These are phyloP conservation scores for Leiothrix lutea DNA, from an alignment of 2,113 vertebrate genomes.

Conservation along the genomic window DNA sequence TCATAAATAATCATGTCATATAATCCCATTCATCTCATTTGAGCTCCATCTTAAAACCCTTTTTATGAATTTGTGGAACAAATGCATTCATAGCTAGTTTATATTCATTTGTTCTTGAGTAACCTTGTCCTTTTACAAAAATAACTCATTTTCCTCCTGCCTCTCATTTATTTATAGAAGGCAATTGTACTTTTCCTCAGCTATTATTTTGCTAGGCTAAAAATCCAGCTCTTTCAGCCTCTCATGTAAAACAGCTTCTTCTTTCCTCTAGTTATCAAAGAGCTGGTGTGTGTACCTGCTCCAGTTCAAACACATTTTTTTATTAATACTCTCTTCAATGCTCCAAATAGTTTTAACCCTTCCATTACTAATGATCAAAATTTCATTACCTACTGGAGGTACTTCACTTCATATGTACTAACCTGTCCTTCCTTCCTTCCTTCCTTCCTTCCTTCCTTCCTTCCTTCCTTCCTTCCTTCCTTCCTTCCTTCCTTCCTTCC, in stretches of 20 bases:
- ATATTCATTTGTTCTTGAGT: slow-evolving; percentile 48
- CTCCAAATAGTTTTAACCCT: background rate
- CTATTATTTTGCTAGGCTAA: slow-evolving; percentile 32
- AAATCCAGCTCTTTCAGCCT: slow-evolving; percentile 4
- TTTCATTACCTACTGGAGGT: background rate
- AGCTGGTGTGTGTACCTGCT: background rate
- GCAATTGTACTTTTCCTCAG: slow-evolving; percentile 30
- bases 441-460: background rate
- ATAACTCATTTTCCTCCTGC: background rate
- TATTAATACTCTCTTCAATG: background rate
- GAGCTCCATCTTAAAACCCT: slow-evolving; percentile 38
- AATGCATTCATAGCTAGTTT: slow-evolving; percentile 34
- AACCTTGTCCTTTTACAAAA: slow-evolving; percentile 52
- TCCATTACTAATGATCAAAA: background rate
- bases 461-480: background rate
- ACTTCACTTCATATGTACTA: background rate
- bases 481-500: background rate
- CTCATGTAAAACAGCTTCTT: background rate
- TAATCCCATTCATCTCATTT: slow-evolving; percentile 59
- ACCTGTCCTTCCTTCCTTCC: background rate
- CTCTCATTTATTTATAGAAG: slow-evolving; percentile 45
- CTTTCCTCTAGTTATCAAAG: background rate
- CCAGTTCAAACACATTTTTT: background rate
- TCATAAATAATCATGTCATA: slow-evolving; percentile 59
- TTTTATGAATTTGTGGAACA: slow-evolving; percentile 53